Base-by-base conservation (phyloP, 2,888 invertebrate species). In the Ditylenchus weischeri region DNA sequence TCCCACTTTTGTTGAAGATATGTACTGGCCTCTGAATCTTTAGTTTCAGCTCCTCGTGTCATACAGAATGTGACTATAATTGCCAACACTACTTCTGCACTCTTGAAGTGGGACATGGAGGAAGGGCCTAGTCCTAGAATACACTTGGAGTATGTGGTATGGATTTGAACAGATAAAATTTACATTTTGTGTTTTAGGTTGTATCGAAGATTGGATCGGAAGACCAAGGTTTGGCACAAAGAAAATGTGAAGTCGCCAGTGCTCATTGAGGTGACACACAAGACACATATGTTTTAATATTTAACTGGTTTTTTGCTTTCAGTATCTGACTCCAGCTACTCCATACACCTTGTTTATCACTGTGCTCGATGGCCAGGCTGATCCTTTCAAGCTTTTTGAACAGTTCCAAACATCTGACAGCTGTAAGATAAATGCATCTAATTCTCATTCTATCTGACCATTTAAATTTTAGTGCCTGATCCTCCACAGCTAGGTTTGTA, bases 341-440 rank as follows among this genome's bases (percentile, higher is more conserved):
- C 76, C 80, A 5, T 81, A 82, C 65, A 79, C 79, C n/a, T 69
- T 81, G 23, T 77, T 76, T 57, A 72, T 78, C 11, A 73, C 75
- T 7, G 76, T 80, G 8, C 71, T 74, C 43, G 79, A 81, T 57
- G 80, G 77, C 1, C 76, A 75, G 29, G 68, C 72, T 10, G 74
- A 75, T n/a, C 79, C 79, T 0, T 76, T 78, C 65, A 72, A 73
- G 57, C 68, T 81, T 47, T 75, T 75, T 15, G 75, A 79, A 54
- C 78, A 80, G 66, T 79, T 81, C 64, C 68, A 74, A 23, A 81
- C 81, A 0, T 66, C 64, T 36, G 78, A 79, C 60, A 75, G 75
- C 51, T 68, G 80, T 79, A 59, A 68, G 76, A 29, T 49, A 0
- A 54, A 54, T 7, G 10, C 5, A 21, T 54, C 1, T 54, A n/a